Evolutionary conservation across 2,888 invertebrate genomes (phyloP).

Genomic region (Plagodis dolabraria): DNA sequence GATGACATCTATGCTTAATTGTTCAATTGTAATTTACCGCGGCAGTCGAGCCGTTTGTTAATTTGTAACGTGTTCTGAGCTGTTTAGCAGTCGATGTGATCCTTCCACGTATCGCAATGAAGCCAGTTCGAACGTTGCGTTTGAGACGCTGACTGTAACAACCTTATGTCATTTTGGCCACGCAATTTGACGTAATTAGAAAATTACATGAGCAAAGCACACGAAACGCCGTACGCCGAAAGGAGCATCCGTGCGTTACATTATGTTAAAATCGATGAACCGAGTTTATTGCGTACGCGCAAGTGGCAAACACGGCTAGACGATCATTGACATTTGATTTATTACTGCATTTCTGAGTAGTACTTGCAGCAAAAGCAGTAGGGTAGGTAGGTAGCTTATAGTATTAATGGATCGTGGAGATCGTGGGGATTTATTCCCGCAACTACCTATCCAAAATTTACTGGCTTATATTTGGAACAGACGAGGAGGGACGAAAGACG

Average conservation of each 20-base stretch:
- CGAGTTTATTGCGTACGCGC: conserved; percentile 52
- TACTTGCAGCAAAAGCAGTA: too few relatives aligned
- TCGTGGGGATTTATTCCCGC: too few relatives aligned
- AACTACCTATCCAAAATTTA: too few relatives aligned
- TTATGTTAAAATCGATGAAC: conserved; percentile 58
- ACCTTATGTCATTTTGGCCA: conserved; percentile 78
- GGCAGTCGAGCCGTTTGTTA: conserved; percentile 24
- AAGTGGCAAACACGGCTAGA: too few relatives aligned
- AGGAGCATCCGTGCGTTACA: conserved; percentile 48
- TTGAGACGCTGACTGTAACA: conserved; percentile 65
- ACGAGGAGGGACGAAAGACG: too few relatives aligned
- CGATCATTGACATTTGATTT: too few relatives aligned
- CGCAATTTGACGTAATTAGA: conserved; percentile 79
- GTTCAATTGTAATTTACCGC: conserved; percentile 28
- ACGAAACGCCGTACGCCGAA: conserved; percentile 51
- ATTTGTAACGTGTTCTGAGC: conserved; percentile 29
- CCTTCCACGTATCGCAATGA: conserved; percentile 34
- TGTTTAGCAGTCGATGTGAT: conserved; percentile 33
- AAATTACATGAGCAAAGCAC: conserved; percentile 66
- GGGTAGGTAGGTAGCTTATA: too few relatives aligned
- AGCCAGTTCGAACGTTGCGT: conserved; percentile 48
- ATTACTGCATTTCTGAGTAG: too few relatives aligned
- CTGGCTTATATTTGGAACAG: too few relatives aligned
- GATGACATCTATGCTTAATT: conserved; percentile 15
- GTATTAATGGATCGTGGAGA: too few relatives aligned